Base-by-base conservation (phyloP, 2,797 vertebrate species). In the Syndactyla subalaris region DNA sequence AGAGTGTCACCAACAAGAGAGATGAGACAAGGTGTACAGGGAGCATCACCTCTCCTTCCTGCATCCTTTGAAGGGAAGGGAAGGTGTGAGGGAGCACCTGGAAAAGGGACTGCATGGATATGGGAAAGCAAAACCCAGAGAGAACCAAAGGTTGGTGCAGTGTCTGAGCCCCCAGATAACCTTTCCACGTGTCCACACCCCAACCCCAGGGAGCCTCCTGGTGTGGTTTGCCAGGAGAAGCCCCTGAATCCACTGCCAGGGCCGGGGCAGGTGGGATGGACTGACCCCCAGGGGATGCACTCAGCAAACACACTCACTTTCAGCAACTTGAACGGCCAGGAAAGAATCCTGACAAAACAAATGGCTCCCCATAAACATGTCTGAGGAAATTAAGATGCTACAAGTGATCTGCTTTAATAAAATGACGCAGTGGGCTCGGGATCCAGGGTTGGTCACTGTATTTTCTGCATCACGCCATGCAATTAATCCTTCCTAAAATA, bases 401-500 rank as follows among this genome's bases (percentile, higher is more conserved):
- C 83, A 95, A 92, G 73, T 75, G 96, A 96, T 97, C 93, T 87
- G 82, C 89, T 97, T 95, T 97, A 97, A 96, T 96, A 96, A 95
- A 95, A 96, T 96, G 94, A 97, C 11, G 8, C 79, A 68, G 87
- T 19, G 49, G 29, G 95, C 92, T 96, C 92, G 21, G 61, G 73
- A 96, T 94, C 88, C 85, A 51, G 85, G 46, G 74, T 58, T 24
- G 77, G 59, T 85, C 66, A 80, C 94, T 94, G 62, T 95, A 85
- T 96, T 98, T 97, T 97, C 89, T 96, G 96, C 94, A 97, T 97
- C 91, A 66, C 22, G 77, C 95, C 94, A 78, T 93, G 95, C 97
- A 97, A 98, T 98, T 98, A 97, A 97, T 98, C 97, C 97, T 97
- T 98, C 97, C 97, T 96, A 97, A 97, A 97, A 97, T 96, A 97